phyloP scores from a whole-genome alignment of 2,797 vertebrate species.

The Clamator glandarius region DNA sequence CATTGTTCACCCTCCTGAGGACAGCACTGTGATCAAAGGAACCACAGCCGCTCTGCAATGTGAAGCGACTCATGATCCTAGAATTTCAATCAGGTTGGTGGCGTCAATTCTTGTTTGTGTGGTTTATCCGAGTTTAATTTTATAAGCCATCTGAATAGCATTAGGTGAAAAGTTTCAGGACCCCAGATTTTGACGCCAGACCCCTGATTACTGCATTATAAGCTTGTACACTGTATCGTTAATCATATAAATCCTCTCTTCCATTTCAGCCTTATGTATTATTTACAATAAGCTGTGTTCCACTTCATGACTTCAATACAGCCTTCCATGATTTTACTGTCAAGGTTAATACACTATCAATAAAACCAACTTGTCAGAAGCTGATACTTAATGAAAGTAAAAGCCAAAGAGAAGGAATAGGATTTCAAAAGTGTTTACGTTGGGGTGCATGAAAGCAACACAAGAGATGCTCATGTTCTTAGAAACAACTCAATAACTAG shows the following conservation, averaged over 20 bases:
- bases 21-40: constrained; percentile 94
- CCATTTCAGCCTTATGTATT: constrained; percentile 68
- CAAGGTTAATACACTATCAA: constrained; percentile 78
- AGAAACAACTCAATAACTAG: background rate
- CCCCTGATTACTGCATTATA: constrained; percentile 36
- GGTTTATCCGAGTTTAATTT: constrained; percentile 32
- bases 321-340: constrained; percentile 75
- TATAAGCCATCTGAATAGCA: background rate
- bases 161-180: constrained; percentile 25
- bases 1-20: constrained; percentile 86
- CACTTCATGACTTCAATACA: constrained; percentile 70
- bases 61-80: constrained; percentile 87
- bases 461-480: background rate
- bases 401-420: constrained; percentile 60
- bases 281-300: constrained; percentile 76
- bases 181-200: constrained; percentile 6
- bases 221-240: constrained; percentile 45
- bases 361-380: constrained; percentile 74
- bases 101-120: background rate
- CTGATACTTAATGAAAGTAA: constrained; percentile 76
- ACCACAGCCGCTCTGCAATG: constrained; percentile 89
- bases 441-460: background rate
- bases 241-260: constrained; percentile 68
- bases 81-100: constrained; percentile 85
- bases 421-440: constrained; percentile 63